Evolutionary conservation across 2,113 vertebrate species (phyloP).

Genomic region (Pelusios castaneus): DNA sequence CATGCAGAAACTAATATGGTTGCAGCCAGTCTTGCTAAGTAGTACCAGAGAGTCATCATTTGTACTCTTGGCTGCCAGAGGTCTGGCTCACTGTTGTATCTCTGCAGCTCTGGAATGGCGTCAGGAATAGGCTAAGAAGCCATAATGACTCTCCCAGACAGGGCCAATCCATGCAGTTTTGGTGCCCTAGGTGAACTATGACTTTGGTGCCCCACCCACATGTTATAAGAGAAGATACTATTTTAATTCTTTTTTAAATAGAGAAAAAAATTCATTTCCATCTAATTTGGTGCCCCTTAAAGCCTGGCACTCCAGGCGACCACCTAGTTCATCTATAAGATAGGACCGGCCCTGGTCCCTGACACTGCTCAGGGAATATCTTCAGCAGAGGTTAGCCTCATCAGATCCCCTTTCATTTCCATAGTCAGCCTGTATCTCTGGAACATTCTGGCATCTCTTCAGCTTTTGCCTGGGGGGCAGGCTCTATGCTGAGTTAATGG

Average conservation of each 20-base stretch:
- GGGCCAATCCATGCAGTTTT: too few relatives aligned
- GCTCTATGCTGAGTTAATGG: background rate
- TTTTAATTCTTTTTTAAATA: too few relatives aligned
- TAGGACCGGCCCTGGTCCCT: too few relatives aligned
- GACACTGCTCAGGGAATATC: background rate
- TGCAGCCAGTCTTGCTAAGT: background rate
- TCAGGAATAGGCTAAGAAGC: background rate
- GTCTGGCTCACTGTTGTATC: background rate
- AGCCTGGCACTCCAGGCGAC: too few relatives aligned
- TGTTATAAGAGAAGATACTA: too few relatives aligned
- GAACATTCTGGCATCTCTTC: background rate
- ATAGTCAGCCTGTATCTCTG: background rate
- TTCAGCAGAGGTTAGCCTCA: background rate
- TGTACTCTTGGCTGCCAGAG: background rate
- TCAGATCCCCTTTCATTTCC: background rate
- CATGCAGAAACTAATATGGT: background rate
- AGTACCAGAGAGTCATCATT: background rate
- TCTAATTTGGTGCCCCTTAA: too few relatives aligned
- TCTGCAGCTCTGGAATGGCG: background rate
- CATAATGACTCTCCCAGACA: background rate
- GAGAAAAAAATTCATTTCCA: too few relatives aligned
- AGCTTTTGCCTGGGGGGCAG: background rate
- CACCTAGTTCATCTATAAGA: too few relatives aligned
- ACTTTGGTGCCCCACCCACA: too few relatives aligned
- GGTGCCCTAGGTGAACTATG: too few relatives aligned